Conservation (phyloP, 2,797 vertebrate genomes). For the Gambusia yucatana region DNA sequence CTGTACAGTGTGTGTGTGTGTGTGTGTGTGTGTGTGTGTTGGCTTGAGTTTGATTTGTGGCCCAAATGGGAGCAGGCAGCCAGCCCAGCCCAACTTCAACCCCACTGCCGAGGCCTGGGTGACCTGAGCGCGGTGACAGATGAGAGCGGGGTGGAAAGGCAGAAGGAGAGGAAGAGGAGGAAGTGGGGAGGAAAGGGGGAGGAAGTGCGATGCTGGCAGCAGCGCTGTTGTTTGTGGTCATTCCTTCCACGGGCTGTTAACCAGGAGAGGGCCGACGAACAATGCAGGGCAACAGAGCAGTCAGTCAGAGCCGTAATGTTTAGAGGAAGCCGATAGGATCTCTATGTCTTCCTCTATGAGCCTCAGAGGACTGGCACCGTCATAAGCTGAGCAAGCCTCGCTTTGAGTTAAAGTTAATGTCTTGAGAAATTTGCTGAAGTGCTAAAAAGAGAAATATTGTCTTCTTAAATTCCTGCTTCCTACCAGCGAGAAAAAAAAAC, state of each 20-base stretch:
- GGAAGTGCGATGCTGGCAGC: conserved; percentile 62
- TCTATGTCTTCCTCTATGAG: conserved; percentile 77
- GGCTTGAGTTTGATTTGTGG: conserved; percentile 59
- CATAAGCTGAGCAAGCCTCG: not conserved
- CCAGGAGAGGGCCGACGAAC: conserved; percentile 63
- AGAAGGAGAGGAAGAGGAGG: not conserved
- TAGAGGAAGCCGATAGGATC: conserved; percentile 76
- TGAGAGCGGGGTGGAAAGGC: conserved; percentile 7
- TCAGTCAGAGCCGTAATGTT: conserved; percentile 49
- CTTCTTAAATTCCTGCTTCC: not conserved
- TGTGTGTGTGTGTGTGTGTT: conserved; percentile 23
- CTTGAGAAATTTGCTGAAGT: not conserved
- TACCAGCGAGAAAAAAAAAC: not conserved
- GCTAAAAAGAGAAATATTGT: not conserved
- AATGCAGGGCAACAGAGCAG: conserved; percentile 53
- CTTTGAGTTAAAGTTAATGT: not conserved
- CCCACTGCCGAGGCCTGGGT: conserved; percentile 33
- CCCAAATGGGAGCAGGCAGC: conserved; percentile 49
- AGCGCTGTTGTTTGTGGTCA: conserved; percentile 52
- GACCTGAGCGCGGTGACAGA: conserved; percentile 53
- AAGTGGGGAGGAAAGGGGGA: conserved; percentile 36
- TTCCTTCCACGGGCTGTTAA: conserved; percentile 66
- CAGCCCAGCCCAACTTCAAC: conserved; percentile 48
- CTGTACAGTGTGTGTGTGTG: conserved; percentile 30
- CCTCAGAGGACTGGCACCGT: conserved; percentile 56